Conservation (phyloP, 2,888 invertebrate genomes). For the Stratiomys singularior region DNA sequence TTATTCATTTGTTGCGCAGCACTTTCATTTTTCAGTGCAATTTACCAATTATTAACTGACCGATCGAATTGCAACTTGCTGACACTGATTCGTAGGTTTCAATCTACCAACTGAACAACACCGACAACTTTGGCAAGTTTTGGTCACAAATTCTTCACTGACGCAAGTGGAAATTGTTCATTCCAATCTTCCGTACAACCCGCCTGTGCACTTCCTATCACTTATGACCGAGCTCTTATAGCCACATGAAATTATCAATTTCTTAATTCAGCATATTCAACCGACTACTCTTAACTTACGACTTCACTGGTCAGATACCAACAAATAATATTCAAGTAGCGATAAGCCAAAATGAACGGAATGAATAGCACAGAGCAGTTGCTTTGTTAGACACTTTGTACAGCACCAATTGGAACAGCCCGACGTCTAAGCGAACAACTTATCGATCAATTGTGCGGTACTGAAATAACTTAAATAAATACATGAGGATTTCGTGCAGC, state of each 20-base stretch:
- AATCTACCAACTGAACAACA: not conserved
- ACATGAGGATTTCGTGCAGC: not conserved
- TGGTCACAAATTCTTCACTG: not conserved
- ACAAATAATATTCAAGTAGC: not conserved
- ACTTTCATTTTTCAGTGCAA: constrained; percentile 33
- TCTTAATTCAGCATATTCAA: not conserved
- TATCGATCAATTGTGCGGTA: constrained; percentile 22
- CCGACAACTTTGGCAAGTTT: not conserved
- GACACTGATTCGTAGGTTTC: not conserved
- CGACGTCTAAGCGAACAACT: not conserved
- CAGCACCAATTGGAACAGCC: constrained; percentile 31
- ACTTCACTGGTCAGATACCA: not conserved
- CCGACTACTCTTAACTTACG: not conserved
- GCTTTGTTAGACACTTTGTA: constrained; percentile 3
- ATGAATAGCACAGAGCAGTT: not conserved
- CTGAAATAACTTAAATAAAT: not conserved
- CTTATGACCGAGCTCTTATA: not conserved
- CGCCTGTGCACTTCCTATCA: constrained; percentile 18
- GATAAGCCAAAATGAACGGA: constrained; percentile 6
- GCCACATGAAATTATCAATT: not conserved
- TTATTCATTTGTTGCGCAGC: constrained; percentile 34
- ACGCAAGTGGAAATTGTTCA: not conserved
- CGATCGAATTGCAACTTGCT: constrained; percentile 13
- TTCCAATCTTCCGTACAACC: not conserved
- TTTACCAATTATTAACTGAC: constrained; percentile 15